phyloP scores from a whole-genome alignment of 2,888 invertebrate species.

The Escarpia spicata region DNA sequence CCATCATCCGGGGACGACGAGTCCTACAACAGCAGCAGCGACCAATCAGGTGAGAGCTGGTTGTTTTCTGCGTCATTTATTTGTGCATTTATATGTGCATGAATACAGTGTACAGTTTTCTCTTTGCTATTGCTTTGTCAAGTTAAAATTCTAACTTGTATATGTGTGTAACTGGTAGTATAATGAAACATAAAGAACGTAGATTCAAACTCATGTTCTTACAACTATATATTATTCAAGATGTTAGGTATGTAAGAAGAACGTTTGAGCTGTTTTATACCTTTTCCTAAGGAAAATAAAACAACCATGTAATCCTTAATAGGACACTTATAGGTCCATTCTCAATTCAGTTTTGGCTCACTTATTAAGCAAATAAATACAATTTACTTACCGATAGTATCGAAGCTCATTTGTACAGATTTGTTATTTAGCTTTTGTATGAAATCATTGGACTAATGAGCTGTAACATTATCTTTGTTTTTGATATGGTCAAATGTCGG shows the following conservation, averaged over 20 bases:
- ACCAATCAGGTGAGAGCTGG: neutral
- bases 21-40: neutral
- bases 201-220: too few relatives aligned
- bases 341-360: too few relatives aligned
- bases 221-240: neutral
- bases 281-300: neutral
- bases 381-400: too few relatives aligned
- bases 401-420: too few relatives aligned
- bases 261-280: neutral
- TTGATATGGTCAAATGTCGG: too few relatives aligned
- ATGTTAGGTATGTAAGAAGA: neutral
- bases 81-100: neutral
- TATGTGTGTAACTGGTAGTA: too few relatives aligned
- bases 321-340: too few relatives aligned
- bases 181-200: too few relatives aligned
- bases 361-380: too few relatives aligned
- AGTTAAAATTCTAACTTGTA: neutral
- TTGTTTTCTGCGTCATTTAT: neutral
- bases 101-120: neutral
- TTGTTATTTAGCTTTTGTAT: too few relatives aligned
- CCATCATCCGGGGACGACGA: neutral
- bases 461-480: too few relatives aligned
- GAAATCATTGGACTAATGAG: too few relatives aligned
- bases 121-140: neutral
- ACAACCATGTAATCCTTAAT: neutral